Evolutionary conservation across 2,797 vertebrate genomes (phyloP).

Genomic region (Sphenopsis melanotis): DNA sequence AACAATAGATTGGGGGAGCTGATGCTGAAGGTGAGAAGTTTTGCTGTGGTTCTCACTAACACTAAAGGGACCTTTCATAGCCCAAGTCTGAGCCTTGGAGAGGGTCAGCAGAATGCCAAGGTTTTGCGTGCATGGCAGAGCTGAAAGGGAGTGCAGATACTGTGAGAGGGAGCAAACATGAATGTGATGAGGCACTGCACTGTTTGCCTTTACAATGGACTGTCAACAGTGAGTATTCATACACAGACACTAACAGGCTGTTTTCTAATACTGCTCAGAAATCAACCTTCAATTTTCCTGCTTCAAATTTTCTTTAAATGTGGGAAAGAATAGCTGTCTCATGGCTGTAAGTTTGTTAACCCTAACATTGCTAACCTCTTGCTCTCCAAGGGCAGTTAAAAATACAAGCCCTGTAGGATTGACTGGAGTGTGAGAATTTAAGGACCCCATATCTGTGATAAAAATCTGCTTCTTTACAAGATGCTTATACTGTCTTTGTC

Average conservation of each 20-base stretch:
- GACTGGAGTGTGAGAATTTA: background rate
- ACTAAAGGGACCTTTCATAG: background rate
- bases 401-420: background rate
- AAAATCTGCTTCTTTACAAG: background rate
- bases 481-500: background rate
- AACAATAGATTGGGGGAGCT: background rate
- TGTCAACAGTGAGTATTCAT: fast-evolving
- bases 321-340: background rate
- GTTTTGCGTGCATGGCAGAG: background rate
- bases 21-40: background rate
- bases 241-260: background rate
- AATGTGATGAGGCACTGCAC: background rate
- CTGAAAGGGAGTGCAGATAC: background rate
- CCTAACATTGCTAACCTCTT: background rate
- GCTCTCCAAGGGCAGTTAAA: background rate
- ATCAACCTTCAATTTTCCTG: background rate
- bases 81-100: background rate
- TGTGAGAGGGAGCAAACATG: background rate
- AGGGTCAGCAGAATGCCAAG: background rate
- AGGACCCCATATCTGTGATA: background rate
- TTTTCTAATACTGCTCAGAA: background rate
- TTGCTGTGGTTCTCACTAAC: background rate
- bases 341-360: background rate
- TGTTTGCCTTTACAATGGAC: background rate
- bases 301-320: background rate